phyloP scores from a whole-genome alignment of 2,888 invertebrate genomes.

The Gasteruption jaculator region DNA sequence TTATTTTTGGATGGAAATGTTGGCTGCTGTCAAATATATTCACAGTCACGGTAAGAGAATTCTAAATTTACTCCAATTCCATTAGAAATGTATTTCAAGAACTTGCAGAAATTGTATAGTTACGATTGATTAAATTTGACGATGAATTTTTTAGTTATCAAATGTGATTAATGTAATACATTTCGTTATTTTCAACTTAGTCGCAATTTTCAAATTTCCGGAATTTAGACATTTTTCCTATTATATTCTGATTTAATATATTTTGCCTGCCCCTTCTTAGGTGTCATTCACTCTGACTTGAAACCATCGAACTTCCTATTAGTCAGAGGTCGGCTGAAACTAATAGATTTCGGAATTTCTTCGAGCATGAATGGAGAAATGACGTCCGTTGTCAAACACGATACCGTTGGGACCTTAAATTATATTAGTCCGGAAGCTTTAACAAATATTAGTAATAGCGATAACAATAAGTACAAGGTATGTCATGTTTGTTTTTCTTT shows the following conservation, averaged over 20 bases:
- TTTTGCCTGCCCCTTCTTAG: constrained; percentile 51
- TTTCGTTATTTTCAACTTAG: too few species aligned
- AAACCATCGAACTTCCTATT: constrained; percentile 96
- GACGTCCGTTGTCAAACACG: constrained; percentile 82
- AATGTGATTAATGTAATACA: too few species aligned
- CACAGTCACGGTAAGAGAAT: constrained; percentile 70
- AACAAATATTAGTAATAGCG: constrained; percentile 56
- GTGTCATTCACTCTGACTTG: constrained; percentile 92
- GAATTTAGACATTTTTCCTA: too few species aligned
- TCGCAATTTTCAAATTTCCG: too few species aligned
- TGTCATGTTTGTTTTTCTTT: too few species aligned
- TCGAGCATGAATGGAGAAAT: constrained; percentile 81
- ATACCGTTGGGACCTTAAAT: constrained; percentile 84
- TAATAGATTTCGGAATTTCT: constrained; percentile 97
- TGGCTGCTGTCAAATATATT: constrained; percentile 84
- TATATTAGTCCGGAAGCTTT: constrained; percentile 96
- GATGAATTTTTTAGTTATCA: too few species aligned
- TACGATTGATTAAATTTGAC: too few species aligned
- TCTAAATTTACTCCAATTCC: constrained; percentile 1
- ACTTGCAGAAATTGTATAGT: too few species aligned
- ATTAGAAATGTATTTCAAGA: too few species aligned
- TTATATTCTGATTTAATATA: constrained; percentile 8
- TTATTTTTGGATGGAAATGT: constrained; percentile 93
- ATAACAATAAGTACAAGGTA: constrained; percentile 40
- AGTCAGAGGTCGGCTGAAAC: constrained; percentile 78